phyloP scores from a whole-genome alignment of 2,113 vertebrate species.

The Lamprotornis superbus region DNA sequence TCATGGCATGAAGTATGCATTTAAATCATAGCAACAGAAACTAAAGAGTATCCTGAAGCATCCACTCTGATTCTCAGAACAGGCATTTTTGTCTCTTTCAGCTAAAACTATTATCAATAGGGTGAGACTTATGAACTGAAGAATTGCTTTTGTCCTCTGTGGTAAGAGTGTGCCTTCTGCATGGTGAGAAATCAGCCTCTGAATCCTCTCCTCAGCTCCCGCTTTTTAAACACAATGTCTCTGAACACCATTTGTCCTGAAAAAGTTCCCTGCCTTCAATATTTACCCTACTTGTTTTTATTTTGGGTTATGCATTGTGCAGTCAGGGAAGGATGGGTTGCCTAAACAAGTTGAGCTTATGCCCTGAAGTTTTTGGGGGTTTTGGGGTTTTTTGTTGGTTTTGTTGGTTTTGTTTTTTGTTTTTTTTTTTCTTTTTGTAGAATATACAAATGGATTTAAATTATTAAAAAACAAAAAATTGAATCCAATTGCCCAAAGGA shows the following conservation, averaged over 20 bases:
- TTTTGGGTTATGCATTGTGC: neutral
- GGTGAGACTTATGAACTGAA: neutral
- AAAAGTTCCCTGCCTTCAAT: neutral
- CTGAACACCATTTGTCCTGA: neutral
- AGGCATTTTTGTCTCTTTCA: neutral
- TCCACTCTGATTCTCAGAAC: neutral
- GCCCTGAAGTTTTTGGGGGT: neutral
- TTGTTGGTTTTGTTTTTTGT: no score
- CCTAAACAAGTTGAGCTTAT: neutral
- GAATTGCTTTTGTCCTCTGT: neutral
- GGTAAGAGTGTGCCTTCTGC: neutral
- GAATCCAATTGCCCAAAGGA: neutral
- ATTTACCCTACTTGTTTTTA: neutral
- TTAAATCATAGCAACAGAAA: neutral
- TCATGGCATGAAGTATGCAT: neutral
- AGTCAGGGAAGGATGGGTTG: neutral
- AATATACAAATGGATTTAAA: neutral
- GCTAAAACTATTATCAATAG: neutral
- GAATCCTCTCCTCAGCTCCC: neutral
- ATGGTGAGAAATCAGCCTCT: neutral
- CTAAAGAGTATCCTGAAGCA: neutral
- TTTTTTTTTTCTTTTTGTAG: neutral
- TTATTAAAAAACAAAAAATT: neutral
- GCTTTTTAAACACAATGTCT: neutral
- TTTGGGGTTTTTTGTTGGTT: no score